Evolutionary conservation across 2,797 vertebrate genomes (phyloP), one percentile per base, ranked within the genome.

Genomic region (Cygnus olor): DNA sequence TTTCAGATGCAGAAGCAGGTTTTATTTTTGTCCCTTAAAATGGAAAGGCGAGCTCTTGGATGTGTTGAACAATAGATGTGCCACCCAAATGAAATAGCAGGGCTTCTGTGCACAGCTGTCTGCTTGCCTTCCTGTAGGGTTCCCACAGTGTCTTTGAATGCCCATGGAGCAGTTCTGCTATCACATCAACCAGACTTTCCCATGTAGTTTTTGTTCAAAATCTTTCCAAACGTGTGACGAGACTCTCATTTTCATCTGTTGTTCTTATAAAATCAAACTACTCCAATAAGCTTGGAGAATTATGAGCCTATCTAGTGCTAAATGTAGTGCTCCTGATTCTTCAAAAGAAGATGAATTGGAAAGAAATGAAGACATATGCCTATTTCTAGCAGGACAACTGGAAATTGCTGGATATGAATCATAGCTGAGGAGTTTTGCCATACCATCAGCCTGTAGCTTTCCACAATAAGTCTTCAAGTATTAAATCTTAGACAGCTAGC

Each of bases 1-100:
- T 90, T 96, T 94, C 78, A 91, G 68, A 76, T 92, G 45, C 92
- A 85, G 81, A 85, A 92, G 76, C 69, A 53, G 47, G 85, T 49
- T 94, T 74, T 82, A 61, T 47, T 81, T 94, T 95, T 84, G 69
- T 70, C 40, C 36, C 91, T 88, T 61, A 65, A 93, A 79, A 79
- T 61, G 82, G n/a, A 11, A 95, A 71, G 47, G 47, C 40, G 19
- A 21, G 66, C n/a, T 61, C 3, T 30, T 64, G 21, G 40, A 54
- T 42, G 32, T 77, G 34, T 21, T 69, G 44, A 83, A 88, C 70
- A 54, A 15, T 57, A 79, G 68, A 54, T 2, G 0, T 44, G 24
- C 12, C 49, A 34, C 44, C 44, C 44, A 30, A 49, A 64, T 82
- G 36, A 47, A 82, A 13, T 25, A 71, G 4, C 20, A 89, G 60